These are phyloP conservation scores for Gobio gobio DNA, from an alignment of 2,113 vertebrate genomes.

Conservation along the genomic window DNA sequence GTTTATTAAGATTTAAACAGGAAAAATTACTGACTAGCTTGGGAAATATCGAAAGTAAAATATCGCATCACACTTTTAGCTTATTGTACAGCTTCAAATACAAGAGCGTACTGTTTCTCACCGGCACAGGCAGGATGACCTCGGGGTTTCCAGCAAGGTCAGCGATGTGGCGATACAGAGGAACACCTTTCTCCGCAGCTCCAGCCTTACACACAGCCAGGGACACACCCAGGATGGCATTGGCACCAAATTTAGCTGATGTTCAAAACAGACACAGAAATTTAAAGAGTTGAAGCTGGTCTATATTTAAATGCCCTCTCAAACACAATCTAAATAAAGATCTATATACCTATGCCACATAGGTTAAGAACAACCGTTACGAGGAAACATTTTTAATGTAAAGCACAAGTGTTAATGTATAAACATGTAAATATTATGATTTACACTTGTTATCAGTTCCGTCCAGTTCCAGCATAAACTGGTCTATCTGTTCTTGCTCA, in stretches of 20 bases:
- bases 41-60: too few species aligned
- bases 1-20: conserved; percentile 3
- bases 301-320: not conserved
- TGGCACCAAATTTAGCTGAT: conserved; percentile 93
- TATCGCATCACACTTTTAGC: not conserved
- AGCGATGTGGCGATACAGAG: conserved; percentile 93
- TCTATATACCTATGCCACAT: not conserved
- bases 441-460: conserved; percentile 97
- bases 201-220: conserved; percentile 96
- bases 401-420: not conserved
- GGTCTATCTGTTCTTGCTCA: conserved; percentile 93
- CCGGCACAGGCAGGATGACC: conserved; percentile 93
- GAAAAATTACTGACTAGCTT: not conserved
- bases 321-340: not conserved
- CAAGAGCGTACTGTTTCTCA: conserved; percentile 69
- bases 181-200: conserved; percentile 94
- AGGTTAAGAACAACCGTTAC: not conserved
- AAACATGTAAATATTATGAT: conserved; percentile 53
- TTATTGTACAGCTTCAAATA: not conserved
- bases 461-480: conserved; percentile 94
- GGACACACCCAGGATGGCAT: conserved; percentile 94
- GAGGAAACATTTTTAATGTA: not conserved
- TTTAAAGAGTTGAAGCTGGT: not conserved
- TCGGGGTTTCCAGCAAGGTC: conserved; percentile 90
- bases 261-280: conserved; percentile 2